Percentiles rank a stretch among this genome's conserved stretches.
Evolutionary conservation across 2,113 vertebrate species (phyloP).

Genomic region (Tursiops truncatus): DNA sequence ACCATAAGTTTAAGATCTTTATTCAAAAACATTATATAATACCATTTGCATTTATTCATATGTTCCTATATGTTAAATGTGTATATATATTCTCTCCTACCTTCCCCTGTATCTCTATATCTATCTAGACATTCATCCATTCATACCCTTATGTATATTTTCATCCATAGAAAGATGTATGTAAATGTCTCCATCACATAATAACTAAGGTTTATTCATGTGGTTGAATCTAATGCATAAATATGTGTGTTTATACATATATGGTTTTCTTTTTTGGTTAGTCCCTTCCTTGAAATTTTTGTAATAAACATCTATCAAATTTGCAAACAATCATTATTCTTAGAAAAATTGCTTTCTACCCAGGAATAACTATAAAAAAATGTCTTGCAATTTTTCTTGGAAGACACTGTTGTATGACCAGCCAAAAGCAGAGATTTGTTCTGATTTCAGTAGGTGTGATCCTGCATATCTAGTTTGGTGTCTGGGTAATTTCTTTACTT

Average conservation of each 20-base stretch:
- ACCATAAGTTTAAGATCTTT: not conserved
- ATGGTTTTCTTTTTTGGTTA: not conserved
- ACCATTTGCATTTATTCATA: not conserved
- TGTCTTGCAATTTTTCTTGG: not conserved
- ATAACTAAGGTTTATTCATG: not conserved
- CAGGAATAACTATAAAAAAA: not conserved
- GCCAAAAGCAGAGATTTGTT: not conserved
- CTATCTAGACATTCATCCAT: not conserved
- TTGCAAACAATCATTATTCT: not conserved
- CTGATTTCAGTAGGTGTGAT: not conserved
- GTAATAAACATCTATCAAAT: not conserved
- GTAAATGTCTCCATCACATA: not conserved
- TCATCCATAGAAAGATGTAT: not conserved
- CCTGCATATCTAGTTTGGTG: not conserved
- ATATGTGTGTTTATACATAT: not conserved
- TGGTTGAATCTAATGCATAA: not conserved
- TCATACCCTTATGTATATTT: not conserved
- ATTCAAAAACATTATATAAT: not conserved
- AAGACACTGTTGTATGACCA: not conserved
- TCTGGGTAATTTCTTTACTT: not conserved
- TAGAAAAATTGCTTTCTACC: not conserved
- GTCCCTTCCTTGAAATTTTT: not conserved
- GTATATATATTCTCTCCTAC: not conserved
- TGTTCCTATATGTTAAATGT: not conserved
- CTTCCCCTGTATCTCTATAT: not conserved